Base-by-base conservation (phyloP, 2,113 vertebrate species). In the Callionymus lyra region DNA sequence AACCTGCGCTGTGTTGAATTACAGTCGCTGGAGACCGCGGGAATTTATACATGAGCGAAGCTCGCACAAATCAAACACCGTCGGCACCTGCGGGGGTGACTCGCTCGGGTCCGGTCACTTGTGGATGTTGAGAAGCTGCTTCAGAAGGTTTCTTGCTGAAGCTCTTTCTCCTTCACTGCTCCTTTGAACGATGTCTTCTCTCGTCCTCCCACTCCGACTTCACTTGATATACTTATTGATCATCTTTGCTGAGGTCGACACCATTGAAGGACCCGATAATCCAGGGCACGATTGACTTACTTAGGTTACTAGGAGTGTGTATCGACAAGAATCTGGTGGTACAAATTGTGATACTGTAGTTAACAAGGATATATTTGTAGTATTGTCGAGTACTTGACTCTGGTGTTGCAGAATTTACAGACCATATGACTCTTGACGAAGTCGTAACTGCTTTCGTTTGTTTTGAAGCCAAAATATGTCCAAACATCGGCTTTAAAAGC, bases 1-100 rank as follows among this genome's bases (percentile, higher is more conserved):
- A 90, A 85, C 84, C 76, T 77, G 83, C 64, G 67, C 79, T 68
- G 65, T 73, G 66, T 81, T 84, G 76, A 86, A 83, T 85, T 86
- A 85, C 81, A 74, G 79, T 75, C 69, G 70, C 75, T 81, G 61
- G 50, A 70, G 72, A 67, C 70, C 60, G 44, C 42, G 46, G 65
- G 72, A 79, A 83, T 85, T 88, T 85, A 87, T 85, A 72, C 85
- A 77, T 68, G 76, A 82, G 76, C 33, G 6, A 64, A 60, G 61
- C 71, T 50, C 37, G 63, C 74, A 82, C 80, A 83, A 87, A 86
- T 88, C 86, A 88, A 59, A 17, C 35, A 46, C 33, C 59, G 57
- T 41, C 57, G 65, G 73, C 67, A 68, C 63, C 61, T 72, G 70
- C 71, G 63, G 69, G 8, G 21, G 21, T 27, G 21, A 27, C 56